Conservation (phyloP, 2,888 invertebrate genomes). For the Latrodectus elegans region DNA sequence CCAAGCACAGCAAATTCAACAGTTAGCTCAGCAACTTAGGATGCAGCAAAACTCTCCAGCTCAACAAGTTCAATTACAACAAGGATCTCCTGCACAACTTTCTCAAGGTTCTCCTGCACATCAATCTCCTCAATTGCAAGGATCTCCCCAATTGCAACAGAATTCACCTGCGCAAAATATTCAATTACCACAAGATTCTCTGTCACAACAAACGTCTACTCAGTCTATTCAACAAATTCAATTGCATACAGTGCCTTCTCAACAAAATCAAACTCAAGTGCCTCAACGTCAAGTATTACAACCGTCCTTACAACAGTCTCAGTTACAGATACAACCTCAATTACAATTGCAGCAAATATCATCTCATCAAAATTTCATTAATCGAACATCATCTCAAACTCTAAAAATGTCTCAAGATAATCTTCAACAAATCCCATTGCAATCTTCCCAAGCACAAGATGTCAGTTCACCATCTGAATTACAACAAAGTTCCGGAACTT, state of each 20-base stretch:
- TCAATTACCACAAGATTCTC: constrained; percentile 51
- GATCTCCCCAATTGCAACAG: constrained; percentile 56
- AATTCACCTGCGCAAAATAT: constrained; percentile 53
- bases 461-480: neutral
- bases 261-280: constrained; percentile 38
- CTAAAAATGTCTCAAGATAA: neutral
- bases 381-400: neutral
- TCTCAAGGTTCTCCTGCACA: constrained; percentile 49
- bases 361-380: constrained; percentile 2
- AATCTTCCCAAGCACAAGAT: constrained; percentile 2
- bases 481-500: constrained; percentile 6
- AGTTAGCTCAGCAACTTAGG: constrained; percentile 41
- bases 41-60: constrained; percentile 59
- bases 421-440: neutral
- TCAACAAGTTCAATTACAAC: constrained; percentile 58
- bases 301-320: constrained; percentile 31
- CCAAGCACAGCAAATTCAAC: constrained; percentile 36
- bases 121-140: constrained; percentile 43
- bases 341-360: constrained; percentile 28
- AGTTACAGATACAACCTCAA: constrained; percentile 35
- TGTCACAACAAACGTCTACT: constrained; percentile 15
- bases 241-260: constrained; percentile 38
- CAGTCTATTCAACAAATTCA: constrained; percentile 30
- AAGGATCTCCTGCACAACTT: constrained; percentile 58
- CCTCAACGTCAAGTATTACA: constrained; percentile 11